Evolutionary conservation across 2,797 vertebrate species (phyloP).

Genomic region (Coregonus ussuriensis): DNA sequence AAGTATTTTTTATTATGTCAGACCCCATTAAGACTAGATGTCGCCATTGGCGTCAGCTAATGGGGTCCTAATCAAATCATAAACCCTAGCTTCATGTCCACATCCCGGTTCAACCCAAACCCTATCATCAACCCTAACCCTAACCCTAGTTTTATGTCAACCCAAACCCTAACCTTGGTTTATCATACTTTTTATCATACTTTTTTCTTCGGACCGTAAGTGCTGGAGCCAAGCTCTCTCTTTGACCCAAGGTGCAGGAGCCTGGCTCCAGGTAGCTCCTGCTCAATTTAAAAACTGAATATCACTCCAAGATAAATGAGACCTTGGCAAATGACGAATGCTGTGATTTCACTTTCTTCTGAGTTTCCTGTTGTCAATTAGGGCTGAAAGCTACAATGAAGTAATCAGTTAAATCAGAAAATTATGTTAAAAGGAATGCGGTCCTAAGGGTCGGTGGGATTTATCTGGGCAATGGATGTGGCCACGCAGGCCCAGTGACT

Average conservation of each 20-base stretch:
- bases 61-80: too few relatives aligned
- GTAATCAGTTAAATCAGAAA: slow-evolving; percentile 73
- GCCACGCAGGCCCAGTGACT: slow-evolving; percentile 55
- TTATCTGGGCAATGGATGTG: slow-evolving; percentile 64
- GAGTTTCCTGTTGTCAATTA: slow-evolving; percentile 61
- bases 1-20: too few relatives aligned
- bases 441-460: slow-evolving; percentile 69
- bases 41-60: too few relatives aligned
- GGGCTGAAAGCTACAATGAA: slow-evolving; percentile 65
- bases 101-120: too few relatives aligned
- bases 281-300: neutral
- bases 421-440: slow-evolving; percentile 50
- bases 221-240: neutral
- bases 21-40: too few relatives aligned
- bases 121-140: too few relatives aligned
- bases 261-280: neutral
- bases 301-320: slow-evolving; percentile 6
- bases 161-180: too few relatives aligned
- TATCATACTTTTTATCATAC: too few relatives aligned
- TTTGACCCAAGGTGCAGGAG: neutral
- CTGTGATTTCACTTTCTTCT: slow-evolving; percentile 19
- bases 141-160: too few relatives aligned
- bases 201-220: neutral
- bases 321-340: slow-evolving; percentile 28
- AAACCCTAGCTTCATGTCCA: too few relatives aligned